These are phyloP conservation scores for Planiliza haematocheilus DNA, from an alignment of 2,113 vertebrate species.

Conservation along the genomic window DNA sequence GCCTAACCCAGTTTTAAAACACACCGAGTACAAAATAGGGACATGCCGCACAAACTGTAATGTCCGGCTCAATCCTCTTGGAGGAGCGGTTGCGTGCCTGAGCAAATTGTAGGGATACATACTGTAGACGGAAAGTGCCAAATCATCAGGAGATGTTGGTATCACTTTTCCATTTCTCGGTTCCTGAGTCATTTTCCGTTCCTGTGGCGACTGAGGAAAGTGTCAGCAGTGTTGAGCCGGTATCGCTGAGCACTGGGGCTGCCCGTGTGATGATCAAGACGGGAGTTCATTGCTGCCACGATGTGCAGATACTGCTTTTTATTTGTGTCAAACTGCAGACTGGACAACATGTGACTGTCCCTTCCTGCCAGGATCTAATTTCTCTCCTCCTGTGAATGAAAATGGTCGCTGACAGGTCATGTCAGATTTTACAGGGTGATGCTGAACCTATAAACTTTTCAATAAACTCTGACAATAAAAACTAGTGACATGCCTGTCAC, in stretches of 20 bases:
- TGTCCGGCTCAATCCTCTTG: neutral
- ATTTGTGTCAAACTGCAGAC: too few species aligned
- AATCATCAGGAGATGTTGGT: conserved; percentile 33
- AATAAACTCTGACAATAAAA: neutral
- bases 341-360: too few species aligned
- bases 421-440: neutral
- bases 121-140: conserved; percentile 4
- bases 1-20: too few species aligned
- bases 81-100: conserved; percentile 1
- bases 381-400: neutral
- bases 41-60: too few species aligned
- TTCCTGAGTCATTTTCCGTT: conserved; percentile 27
- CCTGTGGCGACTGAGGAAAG: conserved; percentile 41
- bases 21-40: too few species aligned
- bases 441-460: neutral
- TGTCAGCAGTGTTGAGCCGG: conserved; percentile 38
- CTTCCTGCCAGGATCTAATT: too few species aligned
- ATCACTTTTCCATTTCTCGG: conserved; percentile 25
- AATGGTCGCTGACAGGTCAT: neutral
- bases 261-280: too few species aligned
- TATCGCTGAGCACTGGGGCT: too few species aligned
- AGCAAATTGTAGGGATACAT: neutral
- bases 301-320: too few species aligned
- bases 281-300: too few species aligned
- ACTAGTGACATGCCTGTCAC: neutral